Evolutionary conservation across 2,113 vertebrate genomes (phyloP).

Genomic region (Hypocryptadius cinnamomeus): DNA sequence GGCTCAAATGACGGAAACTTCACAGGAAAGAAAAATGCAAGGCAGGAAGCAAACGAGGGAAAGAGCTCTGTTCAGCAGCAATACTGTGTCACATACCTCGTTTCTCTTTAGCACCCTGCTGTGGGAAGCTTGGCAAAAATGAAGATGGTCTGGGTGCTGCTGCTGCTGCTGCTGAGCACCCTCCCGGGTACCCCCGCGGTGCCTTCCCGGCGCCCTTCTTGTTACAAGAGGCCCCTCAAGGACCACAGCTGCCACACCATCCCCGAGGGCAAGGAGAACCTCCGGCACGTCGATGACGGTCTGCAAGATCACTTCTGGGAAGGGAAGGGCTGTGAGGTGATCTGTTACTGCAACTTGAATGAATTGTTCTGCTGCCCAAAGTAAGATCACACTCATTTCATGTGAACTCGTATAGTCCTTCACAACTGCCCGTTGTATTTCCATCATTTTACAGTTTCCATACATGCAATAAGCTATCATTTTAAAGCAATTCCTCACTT

Average conservation of each 20-base stretch:
- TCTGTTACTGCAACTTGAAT: slow-evolving; percentile 77
- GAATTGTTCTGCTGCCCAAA: slow-evolving; percentile 83
- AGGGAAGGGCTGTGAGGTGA: slow-evolving; percentile 70
- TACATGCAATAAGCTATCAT: background rate
- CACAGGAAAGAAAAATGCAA: background rate
- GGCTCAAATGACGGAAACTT: background rate
- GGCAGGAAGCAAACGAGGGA: background rate
- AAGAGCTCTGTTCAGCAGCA: background rate
- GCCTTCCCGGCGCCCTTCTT: slow-evolving; percentile 63
- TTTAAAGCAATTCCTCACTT: background rate
- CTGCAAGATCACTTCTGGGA: slow-evolving; percentile 76
- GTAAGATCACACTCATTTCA: slow-evolving; percentile 57
- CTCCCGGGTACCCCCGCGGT: slow-evolving; percentile 4
- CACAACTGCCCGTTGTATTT: background rate
- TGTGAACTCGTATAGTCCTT: background rate
- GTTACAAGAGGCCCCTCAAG: slow-evolving; percentile 70
- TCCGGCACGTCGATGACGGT: slow-evolving; percentile 31
- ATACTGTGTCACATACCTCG: background rate
- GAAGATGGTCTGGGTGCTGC: slow-evolving; percentile 17
- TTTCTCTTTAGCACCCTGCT: background rate
- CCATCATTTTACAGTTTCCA: background rate
- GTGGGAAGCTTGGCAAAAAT: background rate
- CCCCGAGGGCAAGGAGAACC: slow-evolving; percentile 32
- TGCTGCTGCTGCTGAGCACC: slow-evolving; percentile 61
- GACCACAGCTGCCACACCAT: slow-evolving; percentile 67